These are phyloP conservation scores for Apamea anceps DNA, from an alignment of 2,888 invertebrate species.

Conservation along the genomic window DNA sequence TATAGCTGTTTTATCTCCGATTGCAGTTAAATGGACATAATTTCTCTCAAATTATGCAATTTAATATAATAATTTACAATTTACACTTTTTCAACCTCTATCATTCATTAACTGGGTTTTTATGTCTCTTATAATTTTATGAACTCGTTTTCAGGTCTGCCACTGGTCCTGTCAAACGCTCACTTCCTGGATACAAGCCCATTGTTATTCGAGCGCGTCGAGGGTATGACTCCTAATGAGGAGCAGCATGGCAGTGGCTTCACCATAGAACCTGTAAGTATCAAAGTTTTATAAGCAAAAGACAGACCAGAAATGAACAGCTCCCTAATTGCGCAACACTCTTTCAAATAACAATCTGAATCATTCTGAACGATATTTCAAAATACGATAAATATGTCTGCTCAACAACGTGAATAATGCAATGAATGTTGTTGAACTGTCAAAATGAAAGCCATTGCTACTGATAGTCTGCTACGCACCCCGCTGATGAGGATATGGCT, in stretches of 20 bases:
- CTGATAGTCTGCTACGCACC: background rate
- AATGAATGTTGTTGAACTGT: background rate
- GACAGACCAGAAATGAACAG: background rate
- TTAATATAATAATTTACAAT: background rate
- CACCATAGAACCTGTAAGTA: slow-evolving; percentile 91
- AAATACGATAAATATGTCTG: too few relatives aligned
- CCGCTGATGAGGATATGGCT: background rate
- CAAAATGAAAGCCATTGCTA: background rate
- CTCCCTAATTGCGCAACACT: background rate
- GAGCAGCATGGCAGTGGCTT: slow-evolving; percentile 83
- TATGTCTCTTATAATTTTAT: background rate
- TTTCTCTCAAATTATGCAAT: background rate
- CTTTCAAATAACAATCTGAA: background rate
- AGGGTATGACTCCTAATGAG: slow-evolving; percentile 90
- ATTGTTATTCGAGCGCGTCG: slow-evolving; percentile 88
- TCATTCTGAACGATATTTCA: too few relatives aligned
- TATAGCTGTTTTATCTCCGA: background rate
- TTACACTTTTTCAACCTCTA: background rate
- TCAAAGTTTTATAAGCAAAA: background rate
- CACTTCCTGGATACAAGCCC: slow-evolving; percentile 91
- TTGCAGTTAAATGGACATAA: background rate
- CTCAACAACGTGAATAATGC: background rate
- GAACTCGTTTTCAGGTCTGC: slow-evolving; percentile 88
- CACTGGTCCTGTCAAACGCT: slow-evolving; percentile 91
- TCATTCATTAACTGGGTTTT: background rate